Evolutionary conservation across 2,113 vertebrate genomes (phyloP).

Genomic region (Grallaria varia): DNA sequence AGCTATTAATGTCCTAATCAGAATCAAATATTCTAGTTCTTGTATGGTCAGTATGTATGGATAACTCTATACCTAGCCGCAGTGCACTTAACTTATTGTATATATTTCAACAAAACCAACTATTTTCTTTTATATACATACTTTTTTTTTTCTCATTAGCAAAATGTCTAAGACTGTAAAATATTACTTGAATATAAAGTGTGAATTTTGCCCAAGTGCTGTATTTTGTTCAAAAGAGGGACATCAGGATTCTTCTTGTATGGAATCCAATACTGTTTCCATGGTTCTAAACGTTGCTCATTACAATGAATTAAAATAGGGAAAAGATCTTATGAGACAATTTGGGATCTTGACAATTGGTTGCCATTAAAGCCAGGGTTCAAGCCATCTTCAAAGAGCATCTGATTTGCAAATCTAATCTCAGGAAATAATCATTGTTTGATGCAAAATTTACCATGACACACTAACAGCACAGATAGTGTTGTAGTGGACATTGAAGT

Average conservation of each 20-base stretch:
- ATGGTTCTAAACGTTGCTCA: neutral
- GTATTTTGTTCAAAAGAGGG: neutral
- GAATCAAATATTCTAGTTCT: neutral
- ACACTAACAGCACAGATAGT: neutral
- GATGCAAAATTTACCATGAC: neutral
- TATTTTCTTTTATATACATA: neutral
- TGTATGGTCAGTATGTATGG: neutral
- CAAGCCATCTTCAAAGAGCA: neutral
- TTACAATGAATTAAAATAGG: neutral
- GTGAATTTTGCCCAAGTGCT: neutral
- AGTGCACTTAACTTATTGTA: neutral
- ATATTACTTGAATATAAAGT: neutral
- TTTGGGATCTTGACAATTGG: neutral
- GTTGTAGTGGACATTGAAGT: neutral
- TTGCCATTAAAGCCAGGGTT: neutral
- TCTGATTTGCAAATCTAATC: neutral
- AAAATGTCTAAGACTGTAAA: neutral
- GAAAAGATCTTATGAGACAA: neutral
- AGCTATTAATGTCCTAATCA: neutral
- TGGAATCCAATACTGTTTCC: neutral
- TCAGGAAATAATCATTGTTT: neutral
- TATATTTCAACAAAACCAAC: neutral
- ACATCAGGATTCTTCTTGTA: neutral
- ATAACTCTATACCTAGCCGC: neutral
- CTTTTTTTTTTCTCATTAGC: neutral